phyloP scores from a whole-genome alignment of 2,888 invertebrate genomes.

The Cosmopolites sordidus region DNA sequence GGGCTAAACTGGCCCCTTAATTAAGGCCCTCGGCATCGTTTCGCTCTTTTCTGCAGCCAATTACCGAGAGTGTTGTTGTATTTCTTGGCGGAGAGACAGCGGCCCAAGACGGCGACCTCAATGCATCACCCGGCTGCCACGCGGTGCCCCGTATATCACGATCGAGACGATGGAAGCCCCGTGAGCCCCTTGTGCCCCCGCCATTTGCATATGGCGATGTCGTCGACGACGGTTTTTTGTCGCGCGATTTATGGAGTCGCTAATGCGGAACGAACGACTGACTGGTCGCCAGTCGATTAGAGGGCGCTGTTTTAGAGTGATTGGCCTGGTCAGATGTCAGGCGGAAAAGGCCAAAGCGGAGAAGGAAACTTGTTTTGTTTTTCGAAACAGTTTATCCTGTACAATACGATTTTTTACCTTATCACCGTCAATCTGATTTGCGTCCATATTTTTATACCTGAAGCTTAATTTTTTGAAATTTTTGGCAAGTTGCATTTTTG shows the following conservation, averaged over 20 bases:
- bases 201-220: constrained; percentile 51
- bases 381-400: no score
- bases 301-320: constrained; percentile 19
- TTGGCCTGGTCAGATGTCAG: constrained; percentile 1
- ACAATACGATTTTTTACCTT: no score
- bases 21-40: no score
- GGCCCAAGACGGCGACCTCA: constrained; percentile 38
- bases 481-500: no score
- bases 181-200: constrained; percentile 33
- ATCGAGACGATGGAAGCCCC: constrained; percentile 36
- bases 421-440: no score
- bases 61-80: constrained; percentile 28
- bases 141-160: constrained; percentile 53
- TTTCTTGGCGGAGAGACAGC: constrained; percentile 28
- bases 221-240: constrained; percentile 42
- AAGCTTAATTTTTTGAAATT: no score
- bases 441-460: no score
- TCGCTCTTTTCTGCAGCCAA: constrained; percentile 10
- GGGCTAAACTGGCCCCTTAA: no score
- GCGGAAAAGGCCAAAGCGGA: no score
- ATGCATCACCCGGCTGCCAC: constrained; percentile 52
- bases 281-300: constrained; percentile 31
- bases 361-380: no score
- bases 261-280: constrained; percentile 39
- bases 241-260: constrained; percentile 49